Base-by-base conservation (phyloP, 2,797 vertebrate genomes). In the Coracias cyanogaster region DNA sequence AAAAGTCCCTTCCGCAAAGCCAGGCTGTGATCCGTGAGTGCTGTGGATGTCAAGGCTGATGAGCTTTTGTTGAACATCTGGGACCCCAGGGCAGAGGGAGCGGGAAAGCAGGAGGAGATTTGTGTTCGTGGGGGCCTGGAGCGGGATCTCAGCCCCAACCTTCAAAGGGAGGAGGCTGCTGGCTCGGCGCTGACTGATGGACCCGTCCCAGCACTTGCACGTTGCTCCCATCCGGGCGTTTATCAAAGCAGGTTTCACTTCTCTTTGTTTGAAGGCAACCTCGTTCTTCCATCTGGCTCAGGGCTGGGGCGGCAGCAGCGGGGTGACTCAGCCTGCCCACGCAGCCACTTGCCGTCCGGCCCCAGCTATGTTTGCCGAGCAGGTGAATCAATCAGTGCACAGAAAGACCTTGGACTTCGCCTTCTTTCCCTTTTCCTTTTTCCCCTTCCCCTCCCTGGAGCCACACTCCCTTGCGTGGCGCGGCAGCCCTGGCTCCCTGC, bases 271-370 rank as follows among this genome's bases (percentile, higher is more conserved):
- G 22, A 70, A 93, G 84, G 52, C 57, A 22, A 15, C 86, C 55
- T 89, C 29, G 49, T 66, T 87, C 89, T 60, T 48, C 82, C 80
- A 58, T 22, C 28, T 64, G 93, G 80, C 2, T 1, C 13, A 0
- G 67, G 81, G 83, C 66, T 66, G 65, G 61, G 61, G 58, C 6
- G 4, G 89, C 84, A 83, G 93, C 62, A 25, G n/a, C 2, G 5
- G 66, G 18, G 49, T 97, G 94, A 96, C 84, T 96, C 93, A 96
- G 90, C 45, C 45, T 7, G 15, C 93, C 92, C 88, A 85, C 52
- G 2, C 74, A 74, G 79, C 90, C 43, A 48, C 72, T n/a, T 49
- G 4, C 52, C 52, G 12, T 29, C 60, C 71, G n/a, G 69, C 69
- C 58, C 86, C 82, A 1, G 60, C 46, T 55, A 0, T 52, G 21